phyloP scores from a whole-genome alignment of 2,113 vertebrate genomes.

The Osmerus eperlanus region DNA sequence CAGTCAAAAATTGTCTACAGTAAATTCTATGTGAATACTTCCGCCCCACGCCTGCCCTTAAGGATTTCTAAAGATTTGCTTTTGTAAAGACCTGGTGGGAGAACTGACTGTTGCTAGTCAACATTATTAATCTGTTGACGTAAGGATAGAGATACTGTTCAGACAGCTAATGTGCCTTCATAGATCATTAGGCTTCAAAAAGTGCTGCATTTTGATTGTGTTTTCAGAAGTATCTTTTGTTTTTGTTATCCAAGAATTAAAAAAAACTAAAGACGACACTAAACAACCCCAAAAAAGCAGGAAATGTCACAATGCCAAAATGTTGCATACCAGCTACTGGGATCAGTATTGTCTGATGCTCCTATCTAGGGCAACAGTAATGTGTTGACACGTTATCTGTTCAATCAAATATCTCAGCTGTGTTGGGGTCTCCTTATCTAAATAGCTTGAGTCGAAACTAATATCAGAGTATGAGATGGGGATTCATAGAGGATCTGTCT shows the following conservation, averaged over 20 bases:
- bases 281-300: no score
- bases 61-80: background rate
- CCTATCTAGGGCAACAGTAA: constrained; percentile 25
- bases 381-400: constrained; percentile 38
- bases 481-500: constrained; percentile 46
- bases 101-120: background rate
- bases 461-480: constrained; percentile 52
- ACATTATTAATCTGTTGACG: background rate
- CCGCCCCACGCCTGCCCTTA: background rate
- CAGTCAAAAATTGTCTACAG: background rate
- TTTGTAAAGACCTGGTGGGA: background rate
- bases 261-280: no score
- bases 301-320: no score
- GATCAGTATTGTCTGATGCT: constrained; percentile 21
- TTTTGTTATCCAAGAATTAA: no score
- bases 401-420: constrained; percentile 35
- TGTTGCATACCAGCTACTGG: background rate
- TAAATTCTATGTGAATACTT: background rate
- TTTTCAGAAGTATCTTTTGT: no score
- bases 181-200: no score
- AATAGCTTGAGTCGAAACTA: constrained; percentile 51
- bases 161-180: no score
- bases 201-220: no score
- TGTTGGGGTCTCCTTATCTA: constrained; percentile 50
- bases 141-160: background rate